Evolutionary conservation across 2,888 invertebrate species (phyloP).

Genomic region (Esperia sulphurella): DNA sequence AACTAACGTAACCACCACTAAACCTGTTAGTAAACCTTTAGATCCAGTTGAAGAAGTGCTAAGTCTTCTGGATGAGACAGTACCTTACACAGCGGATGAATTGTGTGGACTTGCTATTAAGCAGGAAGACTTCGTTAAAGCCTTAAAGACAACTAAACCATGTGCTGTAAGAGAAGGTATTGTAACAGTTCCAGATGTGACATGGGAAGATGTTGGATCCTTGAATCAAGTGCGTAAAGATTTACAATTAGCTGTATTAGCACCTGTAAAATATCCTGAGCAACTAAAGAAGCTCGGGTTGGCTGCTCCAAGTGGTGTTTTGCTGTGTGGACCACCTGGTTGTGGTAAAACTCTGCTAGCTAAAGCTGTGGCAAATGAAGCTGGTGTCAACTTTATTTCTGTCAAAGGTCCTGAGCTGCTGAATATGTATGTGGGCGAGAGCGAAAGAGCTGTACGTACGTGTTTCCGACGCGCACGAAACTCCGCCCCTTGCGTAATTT

Average conservation of each 20-base stretch:
- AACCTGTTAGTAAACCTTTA: slow-evolving; percentile 23
- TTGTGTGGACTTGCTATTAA: slow-evolving; percentile 83
- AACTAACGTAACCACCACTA: slow-evolving; percentile 16
- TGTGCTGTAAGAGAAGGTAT: slow-evolving; percentile 98
- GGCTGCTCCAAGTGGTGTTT: slow-evolving; percentile 90
- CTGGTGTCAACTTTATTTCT: slow-evolving; percentile 98
- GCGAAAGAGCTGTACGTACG: slow-evolving; percentile 97
- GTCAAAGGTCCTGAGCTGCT: slow-evolving; percentile 99
- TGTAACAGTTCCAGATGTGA: slow-evolving; percentile 97
- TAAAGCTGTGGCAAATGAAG: slow-evolving; percentile 99
- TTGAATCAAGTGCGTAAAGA: slow-evolving; percentile 92
- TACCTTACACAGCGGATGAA: slow-evolving; percentile 81
- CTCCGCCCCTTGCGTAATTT: slow-evolving; percentile 98
- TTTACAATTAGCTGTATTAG: slow-evolving; percentile 93
- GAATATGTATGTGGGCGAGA: slow-evolving; percentile 99
- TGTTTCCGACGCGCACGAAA: slow-evolving; percentile 96
- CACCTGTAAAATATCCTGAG: slow-evolving; percentile 93
- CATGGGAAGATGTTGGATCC: slow-evolving; percentile 98
- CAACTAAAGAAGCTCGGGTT: slow-evolving; percentile 89
- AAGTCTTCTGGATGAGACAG: slow-evolving; percentile 82
- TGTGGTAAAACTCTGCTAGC: slow-evolving; percentile 97
- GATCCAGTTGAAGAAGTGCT: slow-evolving; percentile 76
- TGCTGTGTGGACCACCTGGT: slow-evolving; percentile 98
- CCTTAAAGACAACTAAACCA: slow-evolving; percentile 91
- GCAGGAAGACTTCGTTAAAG: slow-evolving; percentile 87